Evolutionary conservation across 2,888 invertebrate genomes (phyloP), one percentile per base, ranked within the genome.

Genomic region (Miltochrista miniata): DNA sequence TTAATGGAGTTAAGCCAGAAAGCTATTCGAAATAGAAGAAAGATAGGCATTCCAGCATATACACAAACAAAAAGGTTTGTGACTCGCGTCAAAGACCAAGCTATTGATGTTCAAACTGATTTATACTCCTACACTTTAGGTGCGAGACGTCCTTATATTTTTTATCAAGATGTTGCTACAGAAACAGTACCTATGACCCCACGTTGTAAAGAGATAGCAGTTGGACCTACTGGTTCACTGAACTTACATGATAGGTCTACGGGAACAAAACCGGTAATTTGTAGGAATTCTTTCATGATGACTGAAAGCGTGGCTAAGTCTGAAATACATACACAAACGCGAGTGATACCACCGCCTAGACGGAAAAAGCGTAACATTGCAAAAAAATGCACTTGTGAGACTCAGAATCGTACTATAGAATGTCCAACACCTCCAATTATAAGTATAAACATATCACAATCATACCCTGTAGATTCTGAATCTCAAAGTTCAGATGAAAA

Each of bases 401-500:
- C 61, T 7, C 68, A 77, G 31, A 70, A 64, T 51, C 59, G 56
- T 45, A 24, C 41, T 33, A 72, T 83, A 54, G 89, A 92, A 36
- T 72, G 56, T 54, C 79, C 82, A 57, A 73, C 81, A 41, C 77
- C 92, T 11, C 89, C 93, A 36, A 81, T 93, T 2, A 92, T 94
- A 38, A 93, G 93, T 59, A 94, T 94, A 48, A 94, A 93, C 65
- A 93, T 94, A 61, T 92, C 93, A 1, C 93, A 93, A 59, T 83
- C 90, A 43, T 93, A 91, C 72, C 72, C 85, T 18, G 75, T 73
- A 8, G 90, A 90, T 54, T 81, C 86, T 34, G 91, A 89, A 61
- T 75, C 85, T 13, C 80, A 88, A 65, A 84, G 79, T 64, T 93
- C 93, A 13, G 93, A 92, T 57, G 93, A 93, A 61, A 91, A 88